Conservation (phyloP, 2,113 vertebrate genomes). For the Caracal caracal region DNA sequence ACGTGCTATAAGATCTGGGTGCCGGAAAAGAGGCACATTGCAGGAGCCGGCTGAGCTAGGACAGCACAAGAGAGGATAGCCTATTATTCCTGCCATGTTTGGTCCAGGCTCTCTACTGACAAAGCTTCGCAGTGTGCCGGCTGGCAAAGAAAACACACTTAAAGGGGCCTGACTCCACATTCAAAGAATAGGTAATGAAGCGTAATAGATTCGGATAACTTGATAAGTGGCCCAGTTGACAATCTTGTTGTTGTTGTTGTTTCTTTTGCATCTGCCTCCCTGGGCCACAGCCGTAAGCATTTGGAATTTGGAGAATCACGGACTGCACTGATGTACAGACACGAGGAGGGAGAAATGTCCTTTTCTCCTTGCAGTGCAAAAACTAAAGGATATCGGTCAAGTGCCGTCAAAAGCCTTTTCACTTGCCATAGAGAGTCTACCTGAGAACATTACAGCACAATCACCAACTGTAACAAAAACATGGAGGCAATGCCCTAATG, state of each 20-base stretch:
- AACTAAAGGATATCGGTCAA: neutral
- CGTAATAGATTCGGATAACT: neutral
- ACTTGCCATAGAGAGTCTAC: neutral
- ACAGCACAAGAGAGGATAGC: neutral
- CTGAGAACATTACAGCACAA: neutral
- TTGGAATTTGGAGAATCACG: neutral
- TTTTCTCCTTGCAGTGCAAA: neutral
- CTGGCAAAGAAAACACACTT: neutral
- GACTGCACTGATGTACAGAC: neutral
- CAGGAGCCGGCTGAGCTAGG: neutral
- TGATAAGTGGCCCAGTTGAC: neutral
- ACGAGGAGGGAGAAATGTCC: neutral
- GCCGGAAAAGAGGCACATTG: rapidly evolving
- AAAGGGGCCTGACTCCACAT: neutral
- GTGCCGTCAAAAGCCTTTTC: neutral
- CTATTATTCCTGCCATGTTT: neutral
- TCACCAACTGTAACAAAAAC: neutral
- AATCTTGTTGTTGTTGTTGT: neutral
- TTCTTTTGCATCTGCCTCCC: neutral
- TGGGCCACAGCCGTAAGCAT: neutral
- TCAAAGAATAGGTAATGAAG: neutral
- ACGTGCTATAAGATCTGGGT: rapidly evolving
- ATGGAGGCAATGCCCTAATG: neutral
- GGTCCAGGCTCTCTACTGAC: neutral
- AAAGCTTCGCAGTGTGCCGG: neutral